These are phyloP conservation scores for Protodeltote pygarga DNA, from an alignment of 2,888 invertebrate genomes.

Conservation along the genomic window DNA sequence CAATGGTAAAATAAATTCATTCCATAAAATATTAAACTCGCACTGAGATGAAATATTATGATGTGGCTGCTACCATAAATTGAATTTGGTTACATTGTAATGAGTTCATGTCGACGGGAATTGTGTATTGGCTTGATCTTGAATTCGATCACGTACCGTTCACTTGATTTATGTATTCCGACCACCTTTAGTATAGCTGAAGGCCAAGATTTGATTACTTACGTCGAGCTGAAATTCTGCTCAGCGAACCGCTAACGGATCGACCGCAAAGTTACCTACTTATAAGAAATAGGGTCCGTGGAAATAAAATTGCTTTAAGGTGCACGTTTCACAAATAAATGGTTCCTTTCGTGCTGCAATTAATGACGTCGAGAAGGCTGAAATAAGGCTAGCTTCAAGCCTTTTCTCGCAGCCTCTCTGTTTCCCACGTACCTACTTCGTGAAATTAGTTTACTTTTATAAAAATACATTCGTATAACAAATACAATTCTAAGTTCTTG, in stretches of 20 bases:
- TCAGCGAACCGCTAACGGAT: constrained; percentile 65
- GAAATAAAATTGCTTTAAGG: constrained; percentile 55
- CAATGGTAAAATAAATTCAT: constrained; percentile 58
- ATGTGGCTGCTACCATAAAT: constrained; percentile 77
- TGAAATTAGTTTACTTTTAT: constrained; percentile 45
- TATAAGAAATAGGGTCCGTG: constrained; percentile 48
- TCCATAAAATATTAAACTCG: constrained; percentile 66
- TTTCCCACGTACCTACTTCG: constrained; percentile 36
- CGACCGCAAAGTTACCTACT: constrained; percentile 57
- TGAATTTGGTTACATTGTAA: constrained; percentile 84
- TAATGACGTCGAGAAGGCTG: constrained; percentile 57
- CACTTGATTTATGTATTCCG: constrained; percentile 82
- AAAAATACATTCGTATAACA: too few relatives aligned
- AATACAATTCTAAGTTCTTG: background rate
- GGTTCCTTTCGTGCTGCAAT: constrained; percentile 57
- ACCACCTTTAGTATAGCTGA: constrained; percentile 74
- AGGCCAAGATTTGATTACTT: constrained; percentile 79
- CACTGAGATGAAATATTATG: constrained; percentile 77
- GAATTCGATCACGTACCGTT: constrained; percentile 82
- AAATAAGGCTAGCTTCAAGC: constrained; percentile 49
- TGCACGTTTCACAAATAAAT: constrained; percentile 57
- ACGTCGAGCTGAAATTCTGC: constrained; percentile 62
- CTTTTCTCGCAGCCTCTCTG: constrained; percentile 45
- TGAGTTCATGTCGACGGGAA: constrained; percentile 78
- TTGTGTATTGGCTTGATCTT: constrained; percentile 79